Conservation (phyloP, 1,140 invertebrate genomes). For the Cydia fagiglandana region DNA sequence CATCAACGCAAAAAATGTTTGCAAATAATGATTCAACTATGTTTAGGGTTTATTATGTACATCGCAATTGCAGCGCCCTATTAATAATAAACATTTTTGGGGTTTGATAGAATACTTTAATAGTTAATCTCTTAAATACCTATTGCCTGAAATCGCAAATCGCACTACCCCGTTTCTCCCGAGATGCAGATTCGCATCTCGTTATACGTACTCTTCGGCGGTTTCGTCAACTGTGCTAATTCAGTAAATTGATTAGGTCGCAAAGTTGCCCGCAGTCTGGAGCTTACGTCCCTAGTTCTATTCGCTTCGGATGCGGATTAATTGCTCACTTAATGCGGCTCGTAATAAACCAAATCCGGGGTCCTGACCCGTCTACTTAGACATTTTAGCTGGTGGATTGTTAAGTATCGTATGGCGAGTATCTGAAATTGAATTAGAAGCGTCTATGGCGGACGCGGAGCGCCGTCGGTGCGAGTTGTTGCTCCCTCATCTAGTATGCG, state of each 20-base stretch:
- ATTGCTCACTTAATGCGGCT: constrained; percentile 63
- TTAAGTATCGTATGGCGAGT: constrained; percentile 45
- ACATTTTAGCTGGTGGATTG: constrained; percentile 60
- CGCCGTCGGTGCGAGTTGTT: constrained; percentile 31
- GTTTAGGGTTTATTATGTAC: too few species aligned
- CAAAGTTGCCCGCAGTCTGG: constrained; percentile 42
- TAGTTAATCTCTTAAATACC: neutral
- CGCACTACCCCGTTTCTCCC: neutral
- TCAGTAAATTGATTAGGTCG: constrained; percentile 38
- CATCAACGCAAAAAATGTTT: too few species aligned
- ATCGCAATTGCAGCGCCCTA: too few species aligned
- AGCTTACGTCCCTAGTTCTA: constrained; percentile 44
- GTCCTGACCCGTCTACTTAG: constrained; percentile 63
- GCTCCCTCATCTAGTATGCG: constrained; percentile 36
- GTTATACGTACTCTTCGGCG: constrained; percentile 1
- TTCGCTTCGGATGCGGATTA: constrained; percentile 58
- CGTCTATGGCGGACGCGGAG: constrained; percentile 33
- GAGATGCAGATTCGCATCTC: constrained; percentile 14
- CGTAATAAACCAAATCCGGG: constrained; percentile 66
- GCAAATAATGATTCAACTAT: too few species aligned
- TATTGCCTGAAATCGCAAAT: neutral
- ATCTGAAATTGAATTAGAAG: constrained; percentile 66
- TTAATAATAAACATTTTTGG: neutral
- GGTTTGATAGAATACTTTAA: neutral
- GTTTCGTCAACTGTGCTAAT: constrained; percentile 38